Base-by-base conservation (phyloP, 2,113 vertebrate genomes). In the Oenanthe oenanthe region DNA sequence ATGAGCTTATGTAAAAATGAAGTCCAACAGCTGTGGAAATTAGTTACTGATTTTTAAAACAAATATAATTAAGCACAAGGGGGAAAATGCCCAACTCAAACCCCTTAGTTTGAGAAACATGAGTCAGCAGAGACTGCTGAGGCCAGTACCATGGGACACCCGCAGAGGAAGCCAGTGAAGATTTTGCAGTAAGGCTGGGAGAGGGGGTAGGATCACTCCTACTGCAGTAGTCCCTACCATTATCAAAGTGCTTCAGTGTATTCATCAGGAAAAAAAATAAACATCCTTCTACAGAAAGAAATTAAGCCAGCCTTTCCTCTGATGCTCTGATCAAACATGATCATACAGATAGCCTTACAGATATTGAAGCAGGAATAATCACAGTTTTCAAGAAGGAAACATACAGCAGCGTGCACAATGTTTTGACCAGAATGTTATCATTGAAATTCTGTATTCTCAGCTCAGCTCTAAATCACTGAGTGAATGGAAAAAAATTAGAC, bases 41-140 rank as follows among this genome's bases (percentile, higher is more conserved):
- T 11, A 45, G 22, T 82, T 87, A 88, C 31, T 57, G 65, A 68
- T 60, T 75, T 89, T 78, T 92, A 85, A 95, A 95, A 72, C 45
- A 93, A 94, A 95, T 18, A 91, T 36, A 93, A 88, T 83, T 92
- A 92, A 88, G 51, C 47, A 86, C 2, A 15, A 81, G 43, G 34
- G 34, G 38, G 2, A 72, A 95, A 88, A 81, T 6, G 32, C 25
- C 38, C 25, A 86, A 42, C 53, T 83, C 53, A 83, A 31, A 54
- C 10, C 20, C 29, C 34, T 91, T 53, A 67, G 32, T 26, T 28
- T 8, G 16, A 63, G 34, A 76, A 84, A 73, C 7, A 2, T 16
- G 16, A 90, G n/a, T 50, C 47, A 45, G 42, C 47, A 61, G 36
- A 32, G 36, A 48, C 58, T 65, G 24, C 40, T 77, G 68, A 48